These are phyloP conservation scores for Nycticebus coucang DNA, from an alignment of 2,113 vertebrate species.

Conservation along the genomic window DNA sequence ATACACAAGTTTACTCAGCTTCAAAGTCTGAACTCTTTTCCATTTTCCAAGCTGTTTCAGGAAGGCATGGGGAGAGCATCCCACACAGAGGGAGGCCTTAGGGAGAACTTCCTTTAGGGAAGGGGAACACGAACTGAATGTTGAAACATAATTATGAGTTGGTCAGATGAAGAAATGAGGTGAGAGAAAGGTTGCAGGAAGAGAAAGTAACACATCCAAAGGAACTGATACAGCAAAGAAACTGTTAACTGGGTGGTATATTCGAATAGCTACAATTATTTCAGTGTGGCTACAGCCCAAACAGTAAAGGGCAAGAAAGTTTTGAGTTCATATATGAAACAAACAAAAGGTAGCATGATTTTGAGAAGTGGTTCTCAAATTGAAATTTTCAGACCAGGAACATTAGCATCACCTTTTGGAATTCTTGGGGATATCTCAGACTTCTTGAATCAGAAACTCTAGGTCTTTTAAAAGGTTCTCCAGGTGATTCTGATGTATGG, in stretches of 20 bases:
- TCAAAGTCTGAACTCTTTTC: not conserved
- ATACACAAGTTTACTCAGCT: not conserved
- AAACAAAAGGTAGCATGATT: not conserved
- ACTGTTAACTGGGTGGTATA: not conserved
- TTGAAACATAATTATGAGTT: not conserved
- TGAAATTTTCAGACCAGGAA: not conserved
- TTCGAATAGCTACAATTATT: not conserved
- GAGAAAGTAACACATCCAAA: not conserved
- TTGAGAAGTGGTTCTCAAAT: not conserved
- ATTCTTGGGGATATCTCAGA: not conserved
- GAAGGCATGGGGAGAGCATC: not conserved
- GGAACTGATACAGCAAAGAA: not conserved
- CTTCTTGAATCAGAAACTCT: not conserved
- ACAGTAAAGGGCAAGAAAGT: not conserved
- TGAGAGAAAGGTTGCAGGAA: not conserved
- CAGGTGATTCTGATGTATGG: not conserved
- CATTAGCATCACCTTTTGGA: not conserved
- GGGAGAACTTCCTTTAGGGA: not conserved
- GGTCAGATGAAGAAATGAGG: not conserved
- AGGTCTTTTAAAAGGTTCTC: not conserved
- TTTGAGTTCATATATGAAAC: not conserved
- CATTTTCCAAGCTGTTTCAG: not conserved
- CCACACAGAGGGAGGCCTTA: not conserved
- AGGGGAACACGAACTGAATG: not conserved
- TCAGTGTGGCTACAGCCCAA: not conserved